Evolutionary conservation across 2,113 vertebrate genomes (phyloP), one percentile per base, ranked within the genome.

Genomic region (Limanda limanda): DNA sequence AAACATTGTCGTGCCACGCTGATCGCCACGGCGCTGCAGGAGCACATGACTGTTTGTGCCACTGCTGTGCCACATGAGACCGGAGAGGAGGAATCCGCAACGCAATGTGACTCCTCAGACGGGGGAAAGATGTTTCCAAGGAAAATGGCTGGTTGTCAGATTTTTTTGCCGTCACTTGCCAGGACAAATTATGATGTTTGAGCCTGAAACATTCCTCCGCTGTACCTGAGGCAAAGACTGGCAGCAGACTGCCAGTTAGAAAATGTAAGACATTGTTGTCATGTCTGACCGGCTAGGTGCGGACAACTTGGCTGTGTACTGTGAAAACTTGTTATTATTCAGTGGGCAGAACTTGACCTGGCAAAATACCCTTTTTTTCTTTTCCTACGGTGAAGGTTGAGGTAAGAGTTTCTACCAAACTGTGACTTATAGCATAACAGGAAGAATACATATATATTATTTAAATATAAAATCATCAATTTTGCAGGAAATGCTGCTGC

Each of bases 21-120:
- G 76, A 76, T 64, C 68, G 61, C 82, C 87, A 42, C 78, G 45
- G 75, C 75, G 58, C 85, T 74, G 85, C 77, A 27, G 86, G 78
- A 87, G 73, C 82, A 80, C 86, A 66, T 76, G 86, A 48, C 45
- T 83, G 62, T 60, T 25, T 37, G 10, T 40, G 45, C 79, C 76
- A 61, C 56, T 5, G 62, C 82, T 57, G 4, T 21, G 4, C 74
- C 54, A 63, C 71, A 24, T 45, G 54, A 72, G 17, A 20, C 67
- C 13, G 31, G 68, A 51, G 1, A 12, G 60, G 75, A 40, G 37
- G 24, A 7, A 68, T 42, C 59, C 61, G 6, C 71, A 56, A n/a
- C 72, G 71, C 42, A 23, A 13, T 35, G 52, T 24, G 66, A 74
- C 60, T 62, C 40, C 54, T 82, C 54, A 2, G 42, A 80, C 17